Evolutionary conservation across 2,888 invertebrate species (phyloP).

Genomic region (Selenia dentaria): DNA sequence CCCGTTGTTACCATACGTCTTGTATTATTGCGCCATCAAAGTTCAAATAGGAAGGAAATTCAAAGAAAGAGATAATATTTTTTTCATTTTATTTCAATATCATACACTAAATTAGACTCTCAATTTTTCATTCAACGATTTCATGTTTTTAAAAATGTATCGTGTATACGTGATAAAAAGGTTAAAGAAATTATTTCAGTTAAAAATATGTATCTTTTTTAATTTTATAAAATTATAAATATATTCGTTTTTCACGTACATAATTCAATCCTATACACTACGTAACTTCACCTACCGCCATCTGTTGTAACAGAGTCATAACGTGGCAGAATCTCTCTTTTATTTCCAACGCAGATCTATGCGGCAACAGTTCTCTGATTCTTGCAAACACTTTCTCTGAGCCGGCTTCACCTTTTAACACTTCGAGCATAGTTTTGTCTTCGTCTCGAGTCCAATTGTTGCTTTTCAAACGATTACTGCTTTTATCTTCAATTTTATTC

Average conservation of each 20-base stretch:
- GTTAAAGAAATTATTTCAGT: too few relatives aligned
- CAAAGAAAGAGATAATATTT: too few relatives aligned
- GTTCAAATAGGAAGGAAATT: too few relatives aligned
- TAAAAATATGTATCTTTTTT: too few relatives aligned
- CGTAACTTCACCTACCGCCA: slow-evolving; percentile 78
- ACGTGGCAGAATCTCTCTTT: slow-evolving; percentile 85
- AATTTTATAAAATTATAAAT: slow-evolving; percentile 74
- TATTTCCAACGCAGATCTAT: slow-evolving; percentile 84
- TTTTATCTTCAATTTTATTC: slow-evolving; percentile 48
- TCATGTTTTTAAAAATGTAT: too few relatives aligned
- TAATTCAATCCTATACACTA: slow-evolving; percentile 51
- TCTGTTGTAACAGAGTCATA: slow-evolving; percentile 86
- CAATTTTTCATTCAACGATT: too few relatives aligned
- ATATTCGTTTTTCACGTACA: slow-evolving; percentile 45
- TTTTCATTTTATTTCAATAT: too few relatives aligned
- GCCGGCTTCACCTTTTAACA: slow-evolving; percentile 88
- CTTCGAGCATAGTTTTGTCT: slow-evolving; percentile 91
- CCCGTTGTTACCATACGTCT: too few relatives aligned
- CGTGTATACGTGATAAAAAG: too few relatives aligned
- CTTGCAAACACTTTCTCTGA: slow-evolving; percentile 86
- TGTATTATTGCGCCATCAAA: too few relatives aligned
- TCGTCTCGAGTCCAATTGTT: slow-evolving; percentile 91
- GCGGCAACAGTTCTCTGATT: slow-evolving; percentile 81
- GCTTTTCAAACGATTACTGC: slow-evolving; percentile 47
- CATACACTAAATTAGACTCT: too few relatives aligned